phyloP scores from a whole-genome alignment of 1,140 invertebrate species.

The Pseudomyrmex gracilis region DNA sequence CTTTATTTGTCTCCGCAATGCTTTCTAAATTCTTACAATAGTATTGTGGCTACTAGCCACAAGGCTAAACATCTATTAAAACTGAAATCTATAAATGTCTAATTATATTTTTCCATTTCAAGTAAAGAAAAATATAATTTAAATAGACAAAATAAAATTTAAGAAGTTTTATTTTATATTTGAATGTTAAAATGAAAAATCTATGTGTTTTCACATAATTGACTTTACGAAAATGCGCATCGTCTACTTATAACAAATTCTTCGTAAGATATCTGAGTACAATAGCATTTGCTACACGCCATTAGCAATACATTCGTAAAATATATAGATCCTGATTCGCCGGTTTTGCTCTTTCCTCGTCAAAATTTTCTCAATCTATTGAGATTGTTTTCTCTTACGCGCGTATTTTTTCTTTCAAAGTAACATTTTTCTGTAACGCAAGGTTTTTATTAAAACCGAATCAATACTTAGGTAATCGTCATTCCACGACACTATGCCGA shows the following conservation, averaged over 20 bases:
- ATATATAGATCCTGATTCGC: conserved; percentile 37
- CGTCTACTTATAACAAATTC: neutral
- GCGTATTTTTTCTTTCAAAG: neutral
- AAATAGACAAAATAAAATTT: neutral
- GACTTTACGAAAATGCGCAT: neutral
- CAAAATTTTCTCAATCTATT: conserved; percentile 48
- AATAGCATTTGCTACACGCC: conserved; percentile 65
- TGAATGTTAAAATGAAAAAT: neutral
- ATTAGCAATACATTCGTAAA: conserved; percentile 60
- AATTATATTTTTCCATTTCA: conserved; percentile 26
- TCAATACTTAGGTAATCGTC: neutral
- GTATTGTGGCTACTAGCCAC: conserved; percentile 13
- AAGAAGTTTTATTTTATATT: neutral
- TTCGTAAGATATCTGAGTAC: conserved; percentile 11
- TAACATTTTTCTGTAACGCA: conserved; percentile 7
- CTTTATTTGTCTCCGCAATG: conserved; percentile 36
- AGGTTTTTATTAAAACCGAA: neutral
- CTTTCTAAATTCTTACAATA: conserved; percentile 58
- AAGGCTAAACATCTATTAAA: conserved; percentile 16
- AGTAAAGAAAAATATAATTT: neutral
- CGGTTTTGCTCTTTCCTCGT: conserved; percentile 33
- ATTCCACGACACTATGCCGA: neutral
- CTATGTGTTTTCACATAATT: neutral
- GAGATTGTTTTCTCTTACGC: conserved; percentile 39
- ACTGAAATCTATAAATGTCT: neutral